Percentiles rank a stretch among this genome's conserved stretches.
These are phyloP conservation scores for Branchinecta lindahli DNA, from an alignment of 1,140 invertebrate species.

Conservation along the genomic window DNA sequence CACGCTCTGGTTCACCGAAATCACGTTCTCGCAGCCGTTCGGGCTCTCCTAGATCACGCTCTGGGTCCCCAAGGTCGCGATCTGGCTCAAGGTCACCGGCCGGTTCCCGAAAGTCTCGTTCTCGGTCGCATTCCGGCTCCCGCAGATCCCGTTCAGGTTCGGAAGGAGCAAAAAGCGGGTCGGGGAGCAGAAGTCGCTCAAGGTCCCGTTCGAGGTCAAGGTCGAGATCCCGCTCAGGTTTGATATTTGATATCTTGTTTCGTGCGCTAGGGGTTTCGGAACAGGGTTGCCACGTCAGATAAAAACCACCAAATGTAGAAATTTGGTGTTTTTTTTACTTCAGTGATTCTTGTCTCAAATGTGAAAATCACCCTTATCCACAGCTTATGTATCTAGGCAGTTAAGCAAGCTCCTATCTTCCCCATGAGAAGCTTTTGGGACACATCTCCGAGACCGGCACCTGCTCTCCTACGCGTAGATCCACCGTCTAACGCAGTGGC, in stretches of 20 bases:
- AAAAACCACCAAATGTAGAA: too few relatives aligned
- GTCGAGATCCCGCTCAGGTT: slow-evolving; percentile 27
- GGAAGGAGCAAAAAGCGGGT: background rate
- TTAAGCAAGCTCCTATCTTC: too few relatives aligned
- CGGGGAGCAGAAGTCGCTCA: slow-evolving; percentile 20
- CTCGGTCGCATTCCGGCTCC: background rate
- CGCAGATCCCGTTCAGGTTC: background rate
- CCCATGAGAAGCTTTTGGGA: too few relatives aligned
- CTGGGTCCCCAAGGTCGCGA: background rate
- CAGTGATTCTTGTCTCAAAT: background rate
- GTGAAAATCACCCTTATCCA: background rate
- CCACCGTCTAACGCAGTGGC: too few relatives aligned
- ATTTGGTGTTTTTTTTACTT: background rate
- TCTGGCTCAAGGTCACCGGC: background rate
- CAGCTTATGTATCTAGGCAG: background rate
- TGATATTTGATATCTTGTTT: slow-evolving; percentile 14
- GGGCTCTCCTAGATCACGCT: background rate
- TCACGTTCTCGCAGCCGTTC: background rate
- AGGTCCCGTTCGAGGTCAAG: slow-evolving; percentile 28
- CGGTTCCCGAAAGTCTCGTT: background rate
- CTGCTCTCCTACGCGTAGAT: too few relatives aligned
- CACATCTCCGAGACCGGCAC: too few relatives aligned
- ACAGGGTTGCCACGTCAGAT: too few relatives aligned
- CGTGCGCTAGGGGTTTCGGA: slow-evolving; percentile 5
- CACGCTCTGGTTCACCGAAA: background rate